Percentiles rank a stretch among this genome's conserved stretches.
These are phyloP conservation scores for Hylia prasina DNA, from an alignment of 2,113 vertebrate species.

Conservation along the genomic window DNA sequence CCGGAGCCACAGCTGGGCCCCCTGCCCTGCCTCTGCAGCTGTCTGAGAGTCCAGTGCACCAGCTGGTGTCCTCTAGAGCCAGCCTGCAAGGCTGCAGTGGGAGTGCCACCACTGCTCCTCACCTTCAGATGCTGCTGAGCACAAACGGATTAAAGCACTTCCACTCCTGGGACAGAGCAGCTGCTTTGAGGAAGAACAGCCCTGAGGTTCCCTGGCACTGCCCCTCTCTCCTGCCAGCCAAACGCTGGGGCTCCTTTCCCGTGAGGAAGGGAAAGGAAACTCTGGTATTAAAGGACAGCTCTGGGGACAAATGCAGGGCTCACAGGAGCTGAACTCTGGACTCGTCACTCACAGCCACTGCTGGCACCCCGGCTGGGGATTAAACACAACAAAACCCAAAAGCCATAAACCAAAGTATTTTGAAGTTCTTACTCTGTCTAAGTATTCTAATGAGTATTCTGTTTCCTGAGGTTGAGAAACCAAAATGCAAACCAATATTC, in stretches of 20 bases:
- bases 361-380: neutral
- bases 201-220: neutral
- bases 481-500: neutral
- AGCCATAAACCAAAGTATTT: neutral
- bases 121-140: neutral
- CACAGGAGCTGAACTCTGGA: neutral
- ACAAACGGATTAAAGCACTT: neutral
- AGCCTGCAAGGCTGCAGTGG: no score
- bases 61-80: rapidly evolving
- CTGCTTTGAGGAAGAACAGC: rapidly evolving
- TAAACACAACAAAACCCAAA: neutral
- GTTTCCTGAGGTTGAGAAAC: neutral
- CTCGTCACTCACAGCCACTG: neutral
- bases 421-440: neutral
- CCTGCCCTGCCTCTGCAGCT: rapidly evolving
- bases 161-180: neutral
- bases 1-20: neutral
- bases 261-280: neutral
- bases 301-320: neutral
- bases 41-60: rapidly evolving
- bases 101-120: neutral
- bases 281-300: neutral
- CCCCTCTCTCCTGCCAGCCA: neutral
- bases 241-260: neutral
- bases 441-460: neutral